Conservation (phyloP, 2,888 invertebrate genomes). For the Erannis defoliaria region DNA sequence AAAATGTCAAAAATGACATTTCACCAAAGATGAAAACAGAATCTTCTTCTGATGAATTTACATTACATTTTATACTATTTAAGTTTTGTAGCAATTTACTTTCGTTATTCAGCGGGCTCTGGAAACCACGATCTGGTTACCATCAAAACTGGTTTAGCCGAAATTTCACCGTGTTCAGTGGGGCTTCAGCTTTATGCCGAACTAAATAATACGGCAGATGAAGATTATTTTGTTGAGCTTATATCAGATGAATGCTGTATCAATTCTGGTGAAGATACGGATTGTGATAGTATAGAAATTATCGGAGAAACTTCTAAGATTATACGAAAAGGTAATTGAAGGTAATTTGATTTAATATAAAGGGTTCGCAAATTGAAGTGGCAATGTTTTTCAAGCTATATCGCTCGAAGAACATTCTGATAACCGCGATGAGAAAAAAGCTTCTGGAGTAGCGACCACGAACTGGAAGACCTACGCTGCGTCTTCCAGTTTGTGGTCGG, state of each 20-base stretch:
- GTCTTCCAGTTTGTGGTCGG: no score
- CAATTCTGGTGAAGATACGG: conserved; percentile 46
- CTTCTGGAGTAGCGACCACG: no score
- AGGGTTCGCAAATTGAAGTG: no score
- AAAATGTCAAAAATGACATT: conserved; percentile 3
- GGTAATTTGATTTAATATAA: neutral
- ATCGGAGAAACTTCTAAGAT: conserved; percentile 58
- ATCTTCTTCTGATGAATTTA: conserved; percentile 66
- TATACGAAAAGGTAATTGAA: conserved; percentile 60
- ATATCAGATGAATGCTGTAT: conserved; percentile 71
- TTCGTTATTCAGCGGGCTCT: conserved; percentile 21
- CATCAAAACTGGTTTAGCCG: conserved; percentile 53
- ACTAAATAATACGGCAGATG: conserved; percentile 64
- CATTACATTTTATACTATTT: conserved; percentile 63
- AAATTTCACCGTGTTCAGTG: conserved; percentile 50
- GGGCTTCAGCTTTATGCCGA: conserved; percentile 62
- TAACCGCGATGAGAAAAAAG: no score
- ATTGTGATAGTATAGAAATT: conserved; percentile 65
- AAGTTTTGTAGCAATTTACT: conserved; percentile 51
- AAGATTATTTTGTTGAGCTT: conserved; percentile 61
- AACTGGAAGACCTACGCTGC: no score
- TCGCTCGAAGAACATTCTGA: no score
- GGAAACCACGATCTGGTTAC: conserved; percentile 52
- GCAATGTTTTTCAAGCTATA: no score
- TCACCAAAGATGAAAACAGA: conserved; percentile 36